These are phyloP conservation scores for Agriopis aurantiaria DNA, from an alignment of 2,888 invertebrate species.

Conservation along the genomic window DNA sequence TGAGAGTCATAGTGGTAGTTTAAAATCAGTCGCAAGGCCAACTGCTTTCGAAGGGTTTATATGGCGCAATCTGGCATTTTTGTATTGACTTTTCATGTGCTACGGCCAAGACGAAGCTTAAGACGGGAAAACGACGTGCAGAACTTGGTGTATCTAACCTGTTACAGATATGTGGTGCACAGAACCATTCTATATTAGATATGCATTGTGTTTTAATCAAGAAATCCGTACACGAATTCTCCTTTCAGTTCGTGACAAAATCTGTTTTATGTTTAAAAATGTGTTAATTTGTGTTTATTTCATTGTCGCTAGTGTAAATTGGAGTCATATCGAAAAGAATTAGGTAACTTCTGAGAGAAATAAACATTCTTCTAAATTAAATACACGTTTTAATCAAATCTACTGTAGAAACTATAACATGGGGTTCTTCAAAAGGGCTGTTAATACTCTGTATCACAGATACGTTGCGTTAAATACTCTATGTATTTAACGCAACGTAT, in stretches of 20 bases:
- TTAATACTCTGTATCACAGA: no score
- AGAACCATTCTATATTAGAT: constrained; percentile 8
- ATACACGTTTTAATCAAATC: constrained; percentile 8
- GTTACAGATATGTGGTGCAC: neutral
- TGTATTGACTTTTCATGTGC: no score
- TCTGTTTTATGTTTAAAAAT: constrained; percentile 33
- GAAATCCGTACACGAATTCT: neutral
- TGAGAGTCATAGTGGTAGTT: no score
- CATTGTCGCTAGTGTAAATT: constrained; percentile 70
- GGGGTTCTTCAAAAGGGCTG: neutral
- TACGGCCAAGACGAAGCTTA: no score
- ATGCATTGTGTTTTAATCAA: neutral
- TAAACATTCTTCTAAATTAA: constrained; percentile 75
- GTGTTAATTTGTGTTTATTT: constrained; percentile 55
- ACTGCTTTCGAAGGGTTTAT: no score
- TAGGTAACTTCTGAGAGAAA: constrained; percentile 81
- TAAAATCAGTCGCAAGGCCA: no score
- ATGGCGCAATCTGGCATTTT: no score
- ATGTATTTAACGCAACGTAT: no score
- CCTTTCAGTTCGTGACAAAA: neutral
- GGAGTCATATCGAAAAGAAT: constrained; percentile 82
- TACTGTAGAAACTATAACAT: neutral
- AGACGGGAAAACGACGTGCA: no score
- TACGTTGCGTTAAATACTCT: no score
- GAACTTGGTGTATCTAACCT: no score